Evolutionary conservation across 2,113 vertebrate genomes (phyloP), one percentile per base, ranked within the genome.

Genomic region (Caranx melampygus): DNA sequence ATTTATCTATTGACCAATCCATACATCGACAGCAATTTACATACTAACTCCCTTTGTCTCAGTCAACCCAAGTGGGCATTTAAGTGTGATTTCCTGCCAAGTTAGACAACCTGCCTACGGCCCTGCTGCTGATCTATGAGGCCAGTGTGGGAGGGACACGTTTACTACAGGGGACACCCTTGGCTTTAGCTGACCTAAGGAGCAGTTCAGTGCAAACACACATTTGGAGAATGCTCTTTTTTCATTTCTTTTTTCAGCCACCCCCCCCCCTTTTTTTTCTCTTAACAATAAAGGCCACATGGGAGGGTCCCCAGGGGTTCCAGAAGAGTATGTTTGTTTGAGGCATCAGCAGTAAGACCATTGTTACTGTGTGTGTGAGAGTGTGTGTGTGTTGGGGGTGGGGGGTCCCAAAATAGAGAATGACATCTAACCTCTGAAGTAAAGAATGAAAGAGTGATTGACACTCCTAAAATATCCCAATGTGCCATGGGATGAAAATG

Each of bases 301-400:
- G 84, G 84, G 82, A 88, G 85, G 81, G 73, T 89, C 87, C 80
- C 82, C 60, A 63, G 89, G 86, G 86, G 34, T 90, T 92, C 92
- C 88, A 91, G 87, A 91, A 90, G 75, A 86, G 82, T 70, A 73
- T 91, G 90, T 92, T 92, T 93, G 91, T 91, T 90, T 82, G 83
- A 70, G 87, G 79, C 72, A 78, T 63, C 63, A 72, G 77, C 69
- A 85, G 63, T 58, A 82, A 81, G 74, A 75, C 75, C 67, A 89
- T 92, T 93, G 91, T 92, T 83, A 40, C 45, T 65, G 75, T 86
- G 55, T 57, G 64, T 66, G 83, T 59, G 33, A 65, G 72, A 64
- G 72, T 61, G 78, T 57, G 67, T 71, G 76, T 63, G 67, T 45
- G 82, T 10, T 35, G 47, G 57, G 59, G 15, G 86, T 78, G 21